Base-by-base conservation (phyloP, 2,113 vertebrate species). In the Barbus barbus region DNA sequence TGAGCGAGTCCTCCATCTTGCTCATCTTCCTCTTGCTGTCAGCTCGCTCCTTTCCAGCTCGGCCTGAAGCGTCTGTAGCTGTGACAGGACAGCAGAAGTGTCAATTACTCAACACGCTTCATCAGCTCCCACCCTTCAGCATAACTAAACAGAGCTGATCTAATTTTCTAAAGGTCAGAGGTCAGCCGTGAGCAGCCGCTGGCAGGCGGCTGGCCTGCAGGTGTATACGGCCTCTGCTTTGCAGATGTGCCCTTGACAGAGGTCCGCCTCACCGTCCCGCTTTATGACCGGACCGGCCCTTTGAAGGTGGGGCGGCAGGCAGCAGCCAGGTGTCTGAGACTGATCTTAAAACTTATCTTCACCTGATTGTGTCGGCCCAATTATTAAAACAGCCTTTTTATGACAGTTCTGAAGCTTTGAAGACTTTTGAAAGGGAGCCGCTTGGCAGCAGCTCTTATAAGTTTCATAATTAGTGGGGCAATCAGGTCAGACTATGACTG, bases 1-100 rank as follows among this genome's bases (percentile, higher is more conserved):
- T 94, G 87, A 95, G 88, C 31, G 88, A 72, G 51, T 94, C 94
- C 80, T 94, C 93, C 11, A 94, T 90, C 82, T 88, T 93, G 74
- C 83, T 81, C 3, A 89, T 91, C 88, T 90, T 94, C 90, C 88
- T 93, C 77, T 86, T 93, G 67, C 91, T 85, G 31, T 94, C 92
- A 2, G 77, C 71, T 60, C 78, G 92, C 31, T 94, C 93, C 85
- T 87, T 81, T 95, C 94, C 48, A 90, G 90, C 76, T 94, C 92
- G 4, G 36, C 90, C 61, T 93, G 92, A 81, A 92, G 71, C 26
- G 84, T 82, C 74, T 89, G 89, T 79, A 94, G 88, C 94, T 95
- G 86, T 63, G 36, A 85, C n/a, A 28, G 61, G 78, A 79, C 44
- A 53, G 38, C 36, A 83, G 13, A 33, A 22, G 74, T 24, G 33